These are phyloP conservation scores for Cotesia typhae DNA, from an alignment of 1,140 invertebrate species.

Conservation along the genomic window DNA sequence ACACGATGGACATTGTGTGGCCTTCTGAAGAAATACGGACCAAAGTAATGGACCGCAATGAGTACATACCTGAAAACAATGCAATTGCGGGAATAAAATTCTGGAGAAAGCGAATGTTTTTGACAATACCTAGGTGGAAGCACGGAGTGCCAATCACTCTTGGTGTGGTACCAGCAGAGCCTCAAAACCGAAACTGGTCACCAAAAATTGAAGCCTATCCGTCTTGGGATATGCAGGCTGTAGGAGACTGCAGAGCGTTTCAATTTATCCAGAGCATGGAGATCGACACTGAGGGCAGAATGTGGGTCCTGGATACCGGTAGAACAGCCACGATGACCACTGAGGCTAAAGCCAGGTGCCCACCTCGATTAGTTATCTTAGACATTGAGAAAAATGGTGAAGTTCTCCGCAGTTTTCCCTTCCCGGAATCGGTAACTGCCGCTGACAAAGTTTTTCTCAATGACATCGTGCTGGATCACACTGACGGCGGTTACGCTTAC, in stretches of 20 bases:
- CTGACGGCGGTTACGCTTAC: constrained; percentile 73
- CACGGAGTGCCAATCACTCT: constrained; percentile 74
- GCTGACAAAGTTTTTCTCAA: constrained; percentile 69
- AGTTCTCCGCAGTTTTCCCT: constrained; percentile 67
- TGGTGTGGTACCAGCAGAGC: constrained; percentile 65
- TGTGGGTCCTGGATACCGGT: constrained; percentile 78
- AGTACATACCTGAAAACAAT: constrained; percentile 71
- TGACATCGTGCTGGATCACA: constrained; percentile 75
- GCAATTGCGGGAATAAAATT: constrained; percentile 72
- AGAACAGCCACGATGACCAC: constrained; percentile 65
- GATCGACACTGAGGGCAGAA: constrained; percentile 72
- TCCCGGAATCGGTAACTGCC: constrained; percentile 67
- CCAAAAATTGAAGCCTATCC: constrained; percentile 73
- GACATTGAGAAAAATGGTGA: constrained; percentile 70
- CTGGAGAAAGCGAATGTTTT: constrained; percentile 70
- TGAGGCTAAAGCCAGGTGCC: constrained; percentile 65
- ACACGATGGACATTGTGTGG: constrained; percentile 58
- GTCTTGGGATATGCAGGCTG: constrained; percentile 72
- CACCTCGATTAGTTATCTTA: constrained; percentile 73
- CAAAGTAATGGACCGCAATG: constrained; percentile 60
- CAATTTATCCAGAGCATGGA: constrained; percentile 78
- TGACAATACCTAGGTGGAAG: constrained; percentile 73
- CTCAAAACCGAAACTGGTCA: constrained; percentile 64
- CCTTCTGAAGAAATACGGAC: constrained; percentile 57
- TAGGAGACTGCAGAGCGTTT: constrained; percentile 70